Conservation (phyloP, 1,140 invertebrate species). For the Brachystomella parvula region DNA sequence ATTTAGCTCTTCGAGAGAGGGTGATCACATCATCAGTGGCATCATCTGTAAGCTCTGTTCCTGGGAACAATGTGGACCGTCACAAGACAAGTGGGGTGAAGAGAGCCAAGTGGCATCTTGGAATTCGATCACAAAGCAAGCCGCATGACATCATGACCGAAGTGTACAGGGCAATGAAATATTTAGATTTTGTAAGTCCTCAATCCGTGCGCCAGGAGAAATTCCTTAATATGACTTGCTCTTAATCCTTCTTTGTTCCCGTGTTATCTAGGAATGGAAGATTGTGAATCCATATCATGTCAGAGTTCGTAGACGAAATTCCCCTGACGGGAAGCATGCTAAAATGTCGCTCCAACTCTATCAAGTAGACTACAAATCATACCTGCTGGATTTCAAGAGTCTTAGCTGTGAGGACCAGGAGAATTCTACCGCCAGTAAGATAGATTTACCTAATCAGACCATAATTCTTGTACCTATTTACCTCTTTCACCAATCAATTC, state of each 20-base stretch:
- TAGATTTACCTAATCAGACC: background rate
- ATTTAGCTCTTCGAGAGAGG: conserved; percentile 53
- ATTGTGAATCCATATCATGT: conserved; percentile 92
- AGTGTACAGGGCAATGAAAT: conserved; percentile 98
- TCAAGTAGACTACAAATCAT: conserved; percentile 97
- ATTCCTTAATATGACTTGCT: no score
- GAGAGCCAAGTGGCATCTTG: conserved; percentile 97
- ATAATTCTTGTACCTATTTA: conserved; percentile 2
- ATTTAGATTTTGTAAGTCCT: conserved; percentile 80
- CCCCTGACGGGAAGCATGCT: conserved; percentile 65
- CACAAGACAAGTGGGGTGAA: conserved; percentile 65
- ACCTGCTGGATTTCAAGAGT: conserved; percentile 95
- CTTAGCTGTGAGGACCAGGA: conserved; percentile 61
- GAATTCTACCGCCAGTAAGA: conserved; percentile 46
- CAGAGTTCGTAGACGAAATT: conserved; percentile 76
- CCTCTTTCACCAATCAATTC: background rate
- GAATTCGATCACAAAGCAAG: conserved; percentile 96
- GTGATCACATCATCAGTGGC: conserved; percentile 43
- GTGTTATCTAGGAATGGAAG: conserved; percentile 87
- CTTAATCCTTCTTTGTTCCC: background rate
- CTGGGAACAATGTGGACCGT: conserved; percentile 44
- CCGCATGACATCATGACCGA: conserved; percentile 99
- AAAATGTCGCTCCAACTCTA: conserved; percentile 98
- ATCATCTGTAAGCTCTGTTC: conserved; percentile 39
- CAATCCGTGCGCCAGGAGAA: no score